Percentiles rank a stretch among this genome's conserved stretches.
These are phyloP conservation scores for Tetragonula clypearis DNA, from an alignment of 1,140 invertebrate species.

Conservation along the genomic window DNA sequence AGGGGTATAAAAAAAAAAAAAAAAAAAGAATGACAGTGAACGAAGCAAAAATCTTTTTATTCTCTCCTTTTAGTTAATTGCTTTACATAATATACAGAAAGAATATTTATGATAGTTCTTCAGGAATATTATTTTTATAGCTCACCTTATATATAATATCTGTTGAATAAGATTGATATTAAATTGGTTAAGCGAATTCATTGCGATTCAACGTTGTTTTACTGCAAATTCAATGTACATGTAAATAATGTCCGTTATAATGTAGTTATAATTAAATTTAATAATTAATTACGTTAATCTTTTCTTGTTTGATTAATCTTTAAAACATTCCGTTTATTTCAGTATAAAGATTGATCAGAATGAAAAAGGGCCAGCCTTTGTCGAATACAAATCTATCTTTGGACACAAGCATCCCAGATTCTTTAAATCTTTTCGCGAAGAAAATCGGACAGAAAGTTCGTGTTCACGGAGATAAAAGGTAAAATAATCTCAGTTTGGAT, in stretches of 20 bases:
- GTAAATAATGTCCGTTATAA: not conserved
- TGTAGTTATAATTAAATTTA: not conserved
- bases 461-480: not conserved
- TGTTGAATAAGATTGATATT: not conserved
- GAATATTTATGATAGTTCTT: not conserved
- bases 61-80: not conserved
- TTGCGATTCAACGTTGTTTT: not conserved
- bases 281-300: not conserved
- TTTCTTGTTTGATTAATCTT: not conserved
- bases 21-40: not conserved
- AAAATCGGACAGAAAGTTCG: not conserved
- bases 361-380: conserved; percentile 3
- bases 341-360: conserved; percentile 3
- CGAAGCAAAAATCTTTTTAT: not conserved
- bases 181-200: not conserved
- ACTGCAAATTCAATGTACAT: not conserved
- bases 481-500: not conserved
- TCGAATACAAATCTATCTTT: not conserved
- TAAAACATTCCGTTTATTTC: not conserved
- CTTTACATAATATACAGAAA: not conserved
- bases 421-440: conserved; percentile 2
- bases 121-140: not conserved
- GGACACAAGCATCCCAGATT: not conserved
- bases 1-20: too few species aligned
- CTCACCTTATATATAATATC: not conserved